A percentile compares a stretch with the other conserved stretches of the same genome.
Evolutionary conservation across 2,888 invertebrate genomes (phyloP).

Genomic region (Bedellia somnulentella): DNA sequence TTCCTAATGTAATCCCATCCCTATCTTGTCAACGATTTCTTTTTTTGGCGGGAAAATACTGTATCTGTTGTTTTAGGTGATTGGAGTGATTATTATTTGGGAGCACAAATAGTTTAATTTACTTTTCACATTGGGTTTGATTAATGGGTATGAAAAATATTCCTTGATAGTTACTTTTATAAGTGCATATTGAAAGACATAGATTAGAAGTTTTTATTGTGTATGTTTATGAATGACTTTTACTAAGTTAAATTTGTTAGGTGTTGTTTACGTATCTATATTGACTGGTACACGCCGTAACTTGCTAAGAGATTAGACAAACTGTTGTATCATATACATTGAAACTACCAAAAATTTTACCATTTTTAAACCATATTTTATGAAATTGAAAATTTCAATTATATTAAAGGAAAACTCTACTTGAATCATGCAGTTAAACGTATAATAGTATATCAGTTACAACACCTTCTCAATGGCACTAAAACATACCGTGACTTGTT

Average conservation of each 20-base stretch:
- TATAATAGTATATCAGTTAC: background rate
- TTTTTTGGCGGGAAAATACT: slow-evolving; percentile 18
- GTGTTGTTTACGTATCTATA: too few relatives aligned
- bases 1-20: slow-evolving; percentile 57
- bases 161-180: background rate
- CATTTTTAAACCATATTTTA: background rate
- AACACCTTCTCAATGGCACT: background rate
- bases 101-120: background rate
- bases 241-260: too few relatives aligned
- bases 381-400: background rate
- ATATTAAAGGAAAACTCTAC: background rate
- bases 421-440: background rate
- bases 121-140: background rate
- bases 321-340: too few relatives aligned
- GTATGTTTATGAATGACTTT: too few relatives aligned
- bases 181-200: background rate
- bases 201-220: too few relatives aligned
- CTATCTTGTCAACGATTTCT: slow-evolving; percentile 57
- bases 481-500: slow-evolving; percentile 21
- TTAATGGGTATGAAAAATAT: slow-evolving; percentile 1
- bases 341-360: background rate
- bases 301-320: too few relatives aligned
- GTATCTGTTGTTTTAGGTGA: background rate
- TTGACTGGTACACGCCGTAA: too few relatives aligned
- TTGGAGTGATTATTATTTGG: background rate